Base-by-base conservation (phyloP, 2,113 vertebrate genomes). In the Xenus cinereus region DNA sequence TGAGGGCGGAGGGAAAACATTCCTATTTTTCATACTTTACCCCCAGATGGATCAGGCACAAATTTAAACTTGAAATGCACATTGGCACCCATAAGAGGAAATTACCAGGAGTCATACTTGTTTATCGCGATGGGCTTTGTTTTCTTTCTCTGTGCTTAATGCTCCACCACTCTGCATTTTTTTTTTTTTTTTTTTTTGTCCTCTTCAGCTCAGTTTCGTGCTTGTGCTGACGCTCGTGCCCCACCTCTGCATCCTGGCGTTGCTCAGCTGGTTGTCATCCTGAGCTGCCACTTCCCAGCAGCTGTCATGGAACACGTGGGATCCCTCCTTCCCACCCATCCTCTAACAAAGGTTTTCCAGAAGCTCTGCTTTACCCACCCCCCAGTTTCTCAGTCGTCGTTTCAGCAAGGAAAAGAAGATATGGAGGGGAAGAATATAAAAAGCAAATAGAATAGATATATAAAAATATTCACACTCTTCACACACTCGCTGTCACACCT, bases 181-280 rank as follows among this genome's bases (percentile, higher is more conserved):
- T 53, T 12, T 51, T 53, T 10, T 10, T n/a, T 60, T 27, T 80
- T 78, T 66, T 71, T 78, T 79, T 39, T n/a, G 45, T 71, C 22
- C 37, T 79, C 74, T 63, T 77, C 90, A 84, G 35, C 50, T 81
- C 79, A 48, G 64, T 53, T 43, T 59, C n/a, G 4, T 48, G 64
- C 68, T 22, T 41, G 46, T 35, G 39, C 43, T 37, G 6, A 57
- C 9, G 39, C 30, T 78, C 32, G 6, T 17, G 54, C 37, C 71
- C 74, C 92, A 92, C 89, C 88, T 95, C 90, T 87, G 69, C 69
- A 90, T 87, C 76, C 92, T 56, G 22, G 51, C 79, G 33, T 81
- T 94, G 80, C 77, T 37, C 73, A 82, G 68, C 87, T 85, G 67
- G 91, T 83, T 84, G 66, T 73, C 92, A 81, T 45, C 43, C 41